Evolutionary conservation across 2,797 vertebrate genomes (phyloP), one percentile per base, ranked within the genome.

Genomic region (Cacajao melanocephalus): DNA sequence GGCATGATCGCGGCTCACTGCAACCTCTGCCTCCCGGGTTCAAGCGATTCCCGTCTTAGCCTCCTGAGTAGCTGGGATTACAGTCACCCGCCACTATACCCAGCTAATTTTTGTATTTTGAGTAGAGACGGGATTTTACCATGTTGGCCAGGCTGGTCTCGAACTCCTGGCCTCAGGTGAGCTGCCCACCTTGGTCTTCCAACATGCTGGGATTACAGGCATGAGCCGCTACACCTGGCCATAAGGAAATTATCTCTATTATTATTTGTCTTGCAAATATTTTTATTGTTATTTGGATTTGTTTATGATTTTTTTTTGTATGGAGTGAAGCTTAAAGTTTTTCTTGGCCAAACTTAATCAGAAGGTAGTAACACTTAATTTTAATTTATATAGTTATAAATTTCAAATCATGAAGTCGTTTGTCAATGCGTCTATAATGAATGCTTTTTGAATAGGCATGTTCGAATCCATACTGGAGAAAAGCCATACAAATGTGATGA

Each of bases 381-480:
- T 84, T 83, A 72, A 52, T 73, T 55, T 85, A 5, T 28, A 5
- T n/a, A 64, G 50, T 76, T 80, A 9, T 24, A 52, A 80, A 26
- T 57, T 84, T 72, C 33, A 84, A 70, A 14, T 44, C 30, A 19
- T 7, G 39, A 84, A 28, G 48, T 24, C 61, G 4, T 55, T 89
- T 55, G 33, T 36, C 30, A 48, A 15, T 26, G 28, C 15, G 0
- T 50, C 5, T 48, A 11, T n/a, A 73, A 13, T 70, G n/a, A 22
- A 61, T 50, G 26, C 22, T 98, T 95, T 98, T 75, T 85, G 83
- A 13, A 55, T 85, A 99, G 99, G 98, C 99, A 99, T 46, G 99
- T 99, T 92, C 99, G 99, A 73, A 99, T 99, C 97, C 99, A 99
- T 97, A 99, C 99, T 10, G 99, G 99, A 91, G 99, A 99, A 97